Percentiles rank a stretch among this genome's conserved stretches.
Conservation (phyloP, 2,797 vertebrate genomes). For the Sebastolobus alascanus region DNA sequence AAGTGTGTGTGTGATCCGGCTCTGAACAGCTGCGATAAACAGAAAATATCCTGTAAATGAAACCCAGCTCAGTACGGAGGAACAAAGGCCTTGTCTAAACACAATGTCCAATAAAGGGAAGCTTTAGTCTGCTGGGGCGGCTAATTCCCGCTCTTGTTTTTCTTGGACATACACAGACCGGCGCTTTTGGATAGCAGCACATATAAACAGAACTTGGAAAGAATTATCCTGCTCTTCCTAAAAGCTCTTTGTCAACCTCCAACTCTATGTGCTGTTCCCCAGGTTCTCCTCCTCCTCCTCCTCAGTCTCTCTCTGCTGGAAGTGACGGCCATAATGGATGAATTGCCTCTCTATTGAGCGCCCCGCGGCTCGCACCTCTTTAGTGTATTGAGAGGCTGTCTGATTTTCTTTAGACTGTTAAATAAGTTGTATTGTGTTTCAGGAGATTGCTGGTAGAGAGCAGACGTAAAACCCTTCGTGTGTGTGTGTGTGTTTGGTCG, state of each 20-base stretch:
- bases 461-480: slow-evolving; percentile 30
- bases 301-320: slow-evolving; percentile 37
- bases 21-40: slow-evolving; percentile 54
- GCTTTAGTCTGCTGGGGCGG: slow-evolving; percentile 57
- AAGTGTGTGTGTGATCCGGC: slow-evolving; percentile 2
- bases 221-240: slow-evolving; percentile 14
- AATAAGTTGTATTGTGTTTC: slow-evolving; percentile 61
- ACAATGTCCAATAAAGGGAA: slow-evolving; percentile 66
- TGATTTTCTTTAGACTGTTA: slow-evolving; percentile 68
- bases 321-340: slow-evolving; percentile 68
- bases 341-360: slow-evolving; percentile 59
- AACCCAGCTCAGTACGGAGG: slow-evolving; percentile 41
- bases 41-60: slow-evolving; percentile 59
- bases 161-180: slow-evolving; percentile 47
- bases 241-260: not conserved
- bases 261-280: slow-evolving; percentile 16
- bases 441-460: slow-evolving; percentile 48
- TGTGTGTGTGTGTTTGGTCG: slow-evolving; percentile 1
- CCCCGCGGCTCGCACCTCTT: slow-evolving; percentile 57
- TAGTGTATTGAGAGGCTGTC: slow-evolving; percentile 67
- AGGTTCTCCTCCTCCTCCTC: not conserved
- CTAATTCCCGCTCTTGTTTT: slow-evolving; percentile 65
- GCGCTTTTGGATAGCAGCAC: slow-evolving; percentile 43
- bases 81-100: slow-evolving; percentile 72
- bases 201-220: slow-evolving; percentile 52